phyloP scores from a whole-genome alignment of 2,113 vertebrate genomes.

The Actinemys pallida region DNA sequence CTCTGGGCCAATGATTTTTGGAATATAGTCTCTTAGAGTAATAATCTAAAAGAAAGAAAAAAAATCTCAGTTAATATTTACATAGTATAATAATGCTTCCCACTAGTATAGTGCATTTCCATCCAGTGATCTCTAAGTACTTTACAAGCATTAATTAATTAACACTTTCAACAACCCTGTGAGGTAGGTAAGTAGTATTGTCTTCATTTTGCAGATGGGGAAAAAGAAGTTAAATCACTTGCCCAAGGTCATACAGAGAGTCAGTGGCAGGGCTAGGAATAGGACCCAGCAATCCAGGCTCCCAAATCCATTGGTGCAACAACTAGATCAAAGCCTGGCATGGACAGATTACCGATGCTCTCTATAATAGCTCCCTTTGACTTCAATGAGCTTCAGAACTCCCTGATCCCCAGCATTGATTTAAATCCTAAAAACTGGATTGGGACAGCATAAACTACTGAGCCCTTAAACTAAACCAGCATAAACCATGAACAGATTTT shows the following conservation, averaged over 20 bases:
- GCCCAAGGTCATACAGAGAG: background rate
- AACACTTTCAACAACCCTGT: background rate
- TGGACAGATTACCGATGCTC: background rate
- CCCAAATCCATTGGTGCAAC: too few species aligned
- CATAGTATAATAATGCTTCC: background rate
- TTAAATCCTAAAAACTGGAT: background rate
- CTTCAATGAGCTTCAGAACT: background rate
- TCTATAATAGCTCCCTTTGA: background rate
- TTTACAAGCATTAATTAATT: background rate
- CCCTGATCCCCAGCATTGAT: background rate
- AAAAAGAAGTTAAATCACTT: background rate
- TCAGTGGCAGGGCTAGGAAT: background rate
- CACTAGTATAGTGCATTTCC: background rate
- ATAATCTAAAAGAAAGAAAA: conserved; percentile 83
- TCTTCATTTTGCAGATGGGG: background rate
- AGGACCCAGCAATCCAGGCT: background rate
- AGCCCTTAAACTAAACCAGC: background rate
- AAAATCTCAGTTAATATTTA: background rate
- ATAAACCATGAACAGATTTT: background rate
- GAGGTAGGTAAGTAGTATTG: background rate
- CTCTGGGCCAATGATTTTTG: conserved; percentile 89
- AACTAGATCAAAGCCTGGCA: background rate
- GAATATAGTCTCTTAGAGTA: conserved; percentile 92
- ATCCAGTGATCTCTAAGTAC: background rate
- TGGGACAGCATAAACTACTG: background rate